Evolutionary conservation across 2,113 vertebrate species (phyloP), one percentile per base, ranked within the genome.

Genomic region (Chlorodrepanis virens): DNA sequence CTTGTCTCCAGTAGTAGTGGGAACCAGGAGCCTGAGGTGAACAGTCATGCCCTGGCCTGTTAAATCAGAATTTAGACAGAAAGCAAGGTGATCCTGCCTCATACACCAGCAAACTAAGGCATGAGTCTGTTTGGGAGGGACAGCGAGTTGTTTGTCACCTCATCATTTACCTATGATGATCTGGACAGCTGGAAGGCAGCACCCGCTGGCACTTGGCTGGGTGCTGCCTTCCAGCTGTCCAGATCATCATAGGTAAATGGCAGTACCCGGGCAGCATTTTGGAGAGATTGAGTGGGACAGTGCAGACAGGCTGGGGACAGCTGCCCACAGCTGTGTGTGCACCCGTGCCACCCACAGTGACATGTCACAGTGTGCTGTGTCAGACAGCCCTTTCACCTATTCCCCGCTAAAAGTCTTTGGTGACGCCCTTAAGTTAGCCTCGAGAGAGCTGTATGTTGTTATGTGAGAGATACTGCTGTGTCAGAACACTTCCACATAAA

Each of bases 341-440:
- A 35, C 42, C 39, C 49, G 35, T 35, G 35, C 35, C 35, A 28
- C 37, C 35, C 45, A 10, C 40, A 14, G 52, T 14, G 53, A 22
- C 0, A 0, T 54, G 70, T 52, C 82, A 56, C 1, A 0, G 5
- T 8, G 19, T 52, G 82, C 70, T 47, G 35, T 50, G 53, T 40
- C 37, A 9, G 28, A 11, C 6, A 15, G 40, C 22, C 21, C 53
- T 83, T 76, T 78, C 27, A 49, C 19, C 28, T 37, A 9, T 79
- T 56, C 5, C 28, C 50, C 8, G 11, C 40, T 67, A 11, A 11
- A 40, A 44, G 29, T 37, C 68, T 56, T 60, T 10, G 21, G n/a
- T 65, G 57, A 12, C 0, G 0, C n/a, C 64, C n/a, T 28, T 24
- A 25, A 40, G 5, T 31, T 11, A 47, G 39, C 65, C 33, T 35